Base-by-base conservation (phyloP, 2,797 vertebrate genomes). In the Vireo griseus region DNA sequence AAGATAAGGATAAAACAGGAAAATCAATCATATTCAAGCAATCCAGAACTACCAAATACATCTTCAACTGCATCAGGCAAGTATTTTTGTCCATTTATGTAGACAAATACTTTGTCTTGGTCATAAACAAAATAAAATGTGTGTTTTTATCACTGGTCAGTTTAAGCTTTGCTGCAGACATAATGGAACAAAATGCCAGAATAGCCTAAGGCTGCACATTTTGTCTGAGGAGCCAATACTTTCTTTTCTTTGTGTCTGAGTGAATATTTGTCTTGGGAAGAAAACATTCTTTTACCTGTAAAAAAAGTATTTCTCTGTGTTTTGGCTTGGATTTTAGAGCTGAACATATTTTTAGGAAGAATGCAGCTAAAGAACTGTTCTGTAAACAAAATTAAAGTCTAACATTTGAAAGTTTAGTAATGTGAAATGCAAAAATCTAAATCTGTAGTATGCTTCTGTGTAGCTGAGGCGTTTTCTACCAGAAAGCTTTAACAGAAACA, bases 1-100 rank as follows among this genome's bases (percentile, higher is more conserved):
- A 90, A 92, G 95, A 94, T 94, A 94, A 94, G 55, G 45, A 59
- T 72, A 83, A 92, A 94, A 63, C 31, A 78, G 90, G 59, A 90
- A 92, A 94, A 94, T 95, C 69, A 92, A 95, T 96, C 91, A 63
- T 84, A 69, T 86, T 96, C 47, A 90, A 77, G 54, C 74, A 93
- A 93, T 66, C n/a, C 13, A 54, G 35, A 92, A 67, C 35, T 58
- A 78, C 28, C 39, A 91, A 94, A 88, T 86, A 80, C n/a, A 44
- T 82, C 62, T 94, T 92, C n/a, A 92, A 31, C 68, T 80, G 52
- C 76, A 92, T 74, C 89, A 94, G 51, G 24, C 35, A 87, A 40
- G 39, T 82, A 45, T 67, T 85, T 92, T 91, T 55, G 40, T 87
- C 65, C 61, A 62, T 82, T 73, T 90, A 42, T 82, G 19, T 42